Conservation (phyloP, 2,888 invertebrate genomes). For the Aphodius sticticus region DNA sequence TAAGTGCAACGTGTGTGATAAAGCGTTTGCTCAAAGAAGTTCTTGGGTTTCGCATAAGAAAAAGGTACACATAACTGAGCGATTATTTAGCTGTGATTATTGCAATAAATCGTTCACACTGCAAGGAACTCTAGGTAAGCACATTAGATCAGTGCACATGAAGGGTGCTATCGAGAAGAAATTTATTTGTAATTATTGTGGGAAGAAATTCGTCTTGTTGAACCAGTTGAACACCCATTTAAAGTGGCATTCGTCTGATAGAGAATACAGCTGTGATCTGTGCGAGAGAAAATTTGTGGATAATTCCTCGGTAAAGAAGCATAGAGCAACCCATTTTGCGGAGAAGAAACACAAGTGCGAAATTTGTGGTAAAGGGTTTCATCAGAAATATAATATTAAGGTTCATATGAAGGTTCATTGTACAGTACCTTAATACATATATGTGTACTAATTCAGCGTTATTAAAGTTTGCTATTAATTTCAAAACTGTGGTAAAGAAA, state of each 20-base stretch:
- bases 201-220: not conserved
- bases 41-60: slow-evolving; percentile 7
- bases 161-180: slow-evolving; percentile 9
- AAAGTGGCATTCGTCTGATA: slow-evolving; percentile 13
- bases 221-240: slow-evolving; percentile 10
- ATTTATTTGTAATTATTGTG: slow-evolving; percentile 14
- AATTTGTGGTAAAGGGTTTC: slow-evolving; percentile 19
- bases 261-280: slow-evolving; percentile 16
- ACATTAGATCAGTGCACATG: slow-evolving; percentile 9
- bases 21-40: slow-evolving; percentile 19
- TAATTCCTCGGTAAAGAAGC: slow-evolving; percentile 15
- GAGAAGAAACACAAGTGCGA: slow-evolving; percentile 18
- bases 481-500: not conserved
- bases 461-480: not conserved
- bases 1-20: slow-evolving; percentile 15
- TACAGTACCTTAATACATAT: not conserved
- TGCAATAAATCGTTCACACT: slow-evolving; percentile 15
- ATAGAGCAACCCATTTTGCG: slow-evolving; percentile 15
- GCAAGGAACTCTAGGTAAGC: slow-evolving; percentile 6
- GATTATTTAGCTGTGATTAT: slow-evolving; percentile 14
- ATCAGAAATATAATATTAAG: slow-evolving; percentile 23
- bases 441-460: not conserved
- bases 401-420: slow-evolving; percentile 16
- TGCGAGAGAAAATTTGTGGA: slow-evolving; percentile 13
- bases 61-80: slow-evolving; percentile 10